Percentiles rank a stretch among this genome's conserved stretches.
These are phyloP conservation scores for Tolypeutes matacus DNA, from an alignment of 2,797 vertebrate genomes.

Conservation along the genomic window DNA sequence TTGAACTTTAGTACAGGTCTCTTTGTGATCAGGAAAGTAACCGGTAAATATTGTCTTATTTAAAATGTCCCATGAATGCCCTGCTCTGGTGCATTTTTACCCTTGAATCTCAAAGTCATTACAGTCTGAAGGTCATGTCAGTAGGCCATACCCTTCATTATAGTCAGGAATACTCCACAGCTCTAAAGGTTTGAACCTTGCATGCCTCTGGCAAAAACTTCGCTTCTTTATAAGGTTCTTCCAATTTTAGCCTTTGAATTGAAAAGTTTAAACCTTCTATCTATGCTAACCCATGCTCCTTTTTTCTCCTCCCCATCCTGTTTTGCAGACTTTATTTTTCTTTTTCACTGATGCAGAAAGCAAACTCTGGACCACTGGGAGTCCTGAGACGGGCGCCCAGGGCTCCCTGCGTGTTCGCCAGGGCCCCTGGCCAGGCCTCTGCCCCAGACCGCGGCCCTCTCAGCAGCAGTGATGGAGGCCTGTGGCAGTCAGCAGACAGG, in stretches of 20 bases:
- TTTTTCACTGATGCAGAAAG: background rate
- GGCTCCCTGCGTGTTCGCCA: background rate
- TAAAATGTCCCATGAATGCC: background rate
- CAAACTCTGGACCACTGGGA: background rate
- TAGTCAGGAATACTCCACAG: background rate
- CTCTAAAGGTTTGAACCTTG: background rate
- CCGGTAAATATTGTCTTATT: constrained; percentile 30
- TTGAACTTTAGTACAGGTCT: background rate
- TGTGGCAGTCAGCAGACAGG: background rate
- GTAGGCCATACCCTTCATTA: background rate
- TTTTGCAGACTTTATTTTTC: constrained; percentile 10
- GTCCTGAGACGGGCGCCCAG: background rate
- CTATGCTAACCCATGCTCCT: background rate
- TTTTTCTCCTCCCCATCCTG: background rate
- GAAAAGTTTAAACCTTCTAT: background rate
- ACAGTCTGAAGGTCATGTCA: background rate
- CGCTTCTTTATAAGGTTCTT: constrained; percentile 15
- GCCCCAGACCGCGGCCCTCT: background rate
- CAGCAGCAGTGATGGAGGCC: background rate
- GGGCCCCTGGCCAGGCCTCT: background rate
- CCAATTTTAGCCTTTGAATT: background rate
- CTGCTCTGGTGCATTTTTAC: background rate
- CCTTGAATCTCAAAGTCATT: background rate
- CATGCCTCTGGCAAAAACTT: background rate
- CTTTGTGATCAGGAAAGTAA: background rate